phyloP scores from a whole-genome alignment of 2,797 vertebrate genomes.

The Petrocephalus sullivani region DNA sequence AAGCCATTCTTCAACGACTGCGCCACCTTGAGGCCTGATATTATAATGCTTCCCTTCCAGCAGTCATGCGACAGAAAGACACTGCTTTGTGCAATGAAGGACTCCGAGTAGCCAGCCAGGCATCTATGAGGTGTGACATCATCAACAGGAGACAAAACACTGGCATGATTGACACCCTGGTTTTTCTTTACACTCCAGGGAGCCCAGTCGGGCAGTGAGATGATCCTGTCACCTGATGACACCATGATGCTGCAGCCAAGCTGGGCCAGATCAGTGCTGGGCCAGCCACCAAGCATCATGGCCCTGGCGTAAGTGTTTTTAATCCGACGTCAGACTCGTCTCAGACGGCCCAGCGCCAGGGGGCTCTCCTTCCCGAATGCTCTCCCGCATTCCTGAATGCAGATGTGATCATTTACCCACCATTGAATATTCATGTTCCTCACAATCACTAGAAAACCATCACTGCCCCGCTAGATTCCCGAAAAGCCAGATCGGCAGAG shows the following conservation, averaged over 20 bases:
- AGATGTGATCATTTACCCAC: neutral
- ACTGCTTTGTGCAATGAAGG: neutral
- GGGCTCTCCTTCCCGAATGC: neutral
- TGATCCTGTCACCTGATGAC: slow-evolving; percentile 78
- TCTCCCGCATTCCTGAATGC: neutral
- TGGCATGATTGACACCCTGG: neutral
- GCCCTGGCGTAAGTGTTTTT: slow-evolving; percentile 76
- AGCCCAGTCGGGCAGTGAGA: slow-evolving; percentile 44
- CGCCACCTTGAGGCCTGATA: neutral
- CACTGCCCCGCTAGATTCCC: neutral
- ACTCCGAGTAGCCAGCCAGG: neutral
- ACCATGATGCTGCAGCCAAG: slow-evolving; percentile 74
- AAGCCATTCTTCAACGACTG: neutral
- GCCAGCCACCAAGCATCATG: slow-evolving; percentile 81
- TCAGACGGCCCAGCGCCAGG: slow-evolving; percentile 13
- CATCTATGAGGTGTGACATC: neutral
- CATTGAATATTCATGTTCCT: neutral
- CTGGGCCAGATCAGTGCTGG: slow-evolving; percentile 58
- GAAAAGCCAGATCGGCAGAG: neutral
- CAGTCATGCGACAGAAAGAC: neutral
- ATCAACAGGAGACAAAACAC: neutral
- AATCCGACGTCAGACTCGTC: neutral
- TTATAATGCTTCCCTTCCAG: neutral
- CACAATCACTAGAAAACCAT: neutral
- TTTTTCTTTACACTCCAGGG: neutral